Conservation (phyloP, 2,113 vertebrate species). For the Clarias gariepinus region DNA sequence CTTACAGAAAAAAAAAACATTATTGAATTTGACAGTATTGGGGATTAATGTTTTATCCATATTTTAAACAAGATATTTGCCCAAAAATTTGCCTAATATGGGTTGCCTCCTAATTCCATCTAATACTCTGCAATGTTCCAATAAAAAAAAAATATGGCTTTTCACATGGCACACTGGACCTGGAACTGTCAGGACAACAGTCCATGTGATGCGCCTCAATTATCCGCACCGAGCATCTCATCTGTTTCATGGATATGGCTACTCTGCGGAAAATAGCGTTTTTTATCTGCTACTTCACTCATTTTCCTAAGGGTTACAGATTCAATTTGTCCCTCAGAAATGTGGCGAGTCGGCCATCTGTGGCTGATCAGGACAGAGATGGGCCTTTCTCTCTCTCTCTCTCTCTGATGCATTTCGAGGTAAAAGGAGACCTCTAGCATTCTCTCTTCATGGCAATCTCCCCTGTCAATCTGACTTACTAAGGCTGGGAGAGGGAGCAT, state of each 20-base stretch:
- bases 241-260: constrained; percentile 50
- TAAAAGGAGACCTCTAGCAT: constrained; percentile 57
- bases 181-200: constrained; percentile 35
- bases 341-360: constrained; percentile 55
- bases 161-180: neutral
- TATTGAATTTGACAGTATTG: neutral
- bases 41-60: neutral
- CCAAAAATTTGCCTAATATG: neutral
- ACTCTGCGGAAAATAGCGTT: constrained; percentile 53
- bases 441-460: constrained; percentile 58
- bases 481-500: constrained; percentile 27
- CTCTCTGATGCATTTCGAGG: constrained; percentile 44
- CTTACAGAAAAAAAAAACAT: neutral
- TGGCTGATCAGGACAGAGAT: constrained; percentile 62
- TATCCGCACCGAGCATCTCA: constrained; percentile 62
- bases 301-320: constrained; percentile 67
- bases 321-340: constrained; percentile 72
- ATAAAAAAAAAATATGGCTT: constrained; percentile 6
- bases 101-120: constrained; percentile 2
- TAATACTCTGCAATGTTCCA: neutral
- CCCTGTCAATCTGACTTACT: constrained; percentile 67
- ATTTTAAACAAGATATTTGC: neutral
- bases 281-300: constrained; percentile 59
- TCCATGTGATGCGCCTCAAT: constrained; percentile 56
- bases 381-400: constrained; percentile 43